These are phyloP conservation scores for Ardeotis arabs DNA, from an alignment of 2,113 vertebrate species.

Conservation along the genomic window DNA sequence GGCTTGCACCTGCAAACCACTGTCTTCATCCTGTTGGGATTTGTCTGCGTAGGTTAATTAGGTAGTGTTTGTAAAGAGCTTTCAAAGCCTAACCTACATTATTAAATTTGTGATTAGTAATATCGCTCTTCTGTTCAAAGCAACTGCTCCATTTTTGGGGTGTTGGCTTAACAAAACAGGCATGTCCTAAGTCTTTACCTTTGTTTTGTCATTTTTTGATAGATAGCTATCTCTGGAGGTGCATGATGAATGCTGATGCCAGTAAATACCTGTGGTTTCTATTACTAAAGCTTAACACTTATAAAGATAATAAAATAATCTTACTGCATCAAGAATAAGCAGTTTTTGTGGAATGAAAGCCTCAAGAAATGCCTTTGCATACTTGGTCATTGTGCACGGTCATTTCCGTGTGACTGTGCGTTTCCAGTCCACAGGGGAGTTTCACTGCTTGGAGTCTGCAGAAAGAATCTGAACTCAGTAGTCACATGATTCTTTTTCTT, in stretches of 20 bases:
- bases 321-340: background rate
- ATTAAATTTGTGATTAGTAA: constrained; percentile 16
- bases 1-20: constrained; percentile 15
- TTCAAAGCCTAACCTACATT: background rate
- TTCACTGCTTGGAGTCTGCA: background rate
- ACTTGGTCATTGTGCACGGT: background rate
- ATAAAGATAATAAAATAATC: background rate
- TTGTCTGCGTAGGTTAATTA: constrained; percentile 41
- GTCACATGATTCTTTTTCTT: background rate
- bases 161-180: constrained; percentile 51
- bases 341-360: background rate
- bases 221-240: constrained; percentile 21
- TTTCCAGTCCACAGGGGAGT: background rate
- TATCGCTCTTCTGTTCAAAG: constrained; percentile 27
- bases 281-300: constrained; percentile 1
- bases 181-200: background rate
- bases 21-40: constrained; percentile 16
- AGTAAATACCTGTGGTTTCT: constrained; percentile 42
- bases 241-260: background rate
- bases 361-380: background rate
- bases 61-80: constrained; percentile 39
- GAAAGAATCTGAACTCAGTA: background rate
- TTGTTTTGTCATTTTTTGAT: constrained; percentile 18
- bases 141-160: constrained; percentile 11
- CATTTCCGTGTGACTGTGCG: background rate